These are phyloP conservation scores for Protaetia brevitarsis DNA, from an alignment of 1,140 invertebrate species.

Conservation along the genomic window DNA sequence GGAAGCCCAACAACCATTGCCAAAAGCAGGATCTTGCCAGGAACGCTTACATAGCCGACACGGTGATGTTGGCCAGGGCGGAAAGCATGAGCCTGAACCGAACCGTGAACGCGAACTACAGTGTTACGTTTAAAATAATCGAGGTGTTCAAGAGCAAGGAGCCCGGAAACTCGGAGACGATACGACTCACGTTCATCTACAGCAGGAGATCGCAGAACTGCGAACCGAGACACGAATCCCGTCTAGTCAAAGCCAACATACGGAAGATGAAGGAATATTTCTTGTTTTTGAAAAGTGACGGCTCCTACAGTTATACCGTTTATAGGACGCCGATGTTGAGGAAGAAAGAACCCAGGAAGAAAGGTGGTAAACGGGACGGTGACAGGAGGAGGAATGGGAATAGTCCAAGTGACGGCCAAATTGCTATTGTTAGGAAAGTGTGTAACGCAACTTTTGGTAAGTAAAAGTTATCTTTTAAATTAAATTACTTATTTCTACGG, in stretches of 20 bases:
- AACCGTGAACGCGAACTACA: constrained; percentile 30
- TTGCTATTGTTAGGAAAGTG: constrained; percentile 26
- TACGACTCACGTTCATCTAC: constrained; percentile 34
- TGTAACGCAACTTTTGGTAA: constrained; percentile 29
- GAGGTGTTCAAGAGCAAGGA: constrained; percentile 33
- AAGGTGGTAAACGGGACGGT: constrained; percentile 3
- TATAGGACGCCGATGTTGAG: constrained; percentile 31
- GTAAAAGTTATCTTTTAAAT: constrained; percentile 15
- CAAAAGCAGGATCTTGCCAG: constrained; percentile 38
- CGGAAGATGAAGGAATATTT: constrained; percentile 40
- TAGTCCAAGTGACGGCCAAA: constrained; percentile 21
- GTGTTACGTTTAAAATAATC: constrained; percentile 38
- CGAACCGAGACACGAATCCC: constrained; percentile 28
- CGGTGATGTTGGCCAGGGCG: constrained; percentile 39
- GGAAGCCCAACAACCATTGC: constrained; percentile 28
- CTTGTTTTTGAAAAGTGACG: constrained; percentile 41
- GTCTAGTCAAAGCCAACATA: constrained; percentile 42
- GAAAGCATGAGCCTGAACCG: constrained; percentile 37
- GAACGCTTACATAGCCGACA: constrained; percentile 41
- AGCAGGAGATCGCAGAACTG: constrained; percentile 31
- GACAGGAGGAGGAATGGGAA: background rate
- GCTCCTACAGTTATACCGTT: constrained; percentile 37
- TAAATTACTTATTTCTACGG: background rate
- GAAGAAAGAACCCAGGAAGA: background rate
- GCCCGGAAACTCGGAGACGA: constrained; percentile 27